Base-by-base conservation (phyloP, 1,140 invertebrate genomes). In the Tyrophagus putrescentiae region DNA sequence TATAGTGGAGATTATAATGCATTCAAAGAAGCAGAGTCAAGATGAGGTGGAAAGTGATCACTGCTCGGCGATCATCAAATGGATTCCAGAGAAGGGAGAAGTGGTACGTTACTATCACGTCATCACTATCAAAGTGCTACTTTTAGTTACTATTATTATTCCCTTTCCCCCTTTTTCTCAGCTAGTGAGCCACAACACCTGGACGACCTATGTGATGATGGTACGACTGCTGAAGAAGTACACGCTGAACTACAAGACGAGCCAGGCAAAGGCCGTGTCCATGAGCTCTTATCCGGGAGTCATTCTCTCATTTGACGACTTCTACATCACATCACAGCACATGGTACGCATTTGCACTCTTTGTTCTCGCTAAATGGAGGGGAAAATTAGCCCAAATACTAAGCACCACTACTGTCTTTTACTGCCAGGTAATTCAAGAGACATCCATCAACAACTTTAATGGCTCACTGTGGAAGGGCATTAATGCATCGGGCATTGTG, bases 201-300 rank as follows among this genome's bases (percentile, higher is more conserved):
- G 72, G 72, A 71, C 72, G 65, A 60, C 62, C 0, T 73, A 73
- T 60, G 53, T 65, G 23, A 66, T 68, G 1, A 73, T 70, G 34
- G 65, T 69, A 54, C 67, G 72, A 50, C 70, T 73, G 11, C 70
- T 65, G 62, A 73, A 73, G 67, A 70, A 72, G 57, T 72, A 72
- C 50, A 64, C 71, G 42, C 68, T 73, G 50, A 70, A 71, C 64
- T 66, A 71, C 6, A 50, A 64, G 33, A 72, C 60, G n/a, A 39
- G n/a, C n/a, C n/a, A 39, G 13, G n/a, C n/a, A 13, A 39, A 39
- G n/a, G 13, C 13, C n/a, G 36, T 39, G 31, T 48, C 31, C 7
- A 27, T 48, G 7, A 27, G 23, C 7, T n/a, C n/a, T 6, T 94
- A 93, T 71, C 89, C 91, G 0, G 91, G 85, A 13, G 78, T 83